These are phyloP conservation scores for Diogma glabrata DNA, from an alignment of 2,888 invertebrate genomes.

Conservation along the genomic window DNA sequence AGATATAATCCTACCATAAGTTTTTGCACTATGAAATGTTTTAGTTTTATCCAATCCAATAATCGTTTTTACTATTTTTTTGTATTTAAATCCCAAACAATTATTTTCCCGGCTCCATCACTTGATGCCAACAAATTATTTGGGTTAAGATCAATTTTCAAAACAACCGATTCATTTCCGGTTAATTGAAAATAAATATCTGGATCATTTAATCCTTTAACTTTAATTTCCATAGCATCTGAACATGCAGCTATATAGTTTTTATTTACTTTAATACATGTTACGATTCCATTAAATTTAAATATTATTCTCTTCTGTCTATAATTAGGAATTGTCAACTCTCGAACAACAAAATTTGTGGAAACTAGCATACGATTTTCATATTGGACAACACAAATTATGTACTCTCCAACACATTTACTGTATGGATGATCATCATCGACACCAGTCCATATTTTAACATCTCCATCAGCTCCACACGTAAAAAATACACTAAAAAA, in stretches of 20 bases:
- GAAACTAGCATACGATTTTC: conserved; percentile 62
- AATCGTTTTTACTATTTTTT: conserved; percentile 51
- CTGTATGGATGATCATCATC: conserved; percentile 82
- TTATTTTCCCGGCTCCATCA: conserved; percentile 71
- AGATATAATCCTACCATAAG: too few relatives aligned
- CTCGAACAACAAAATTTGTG: conserved; percentile 73
- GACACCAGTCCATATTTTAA: conserved; percentile 75
- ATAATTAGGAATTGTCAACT: conserved; percentile 75
- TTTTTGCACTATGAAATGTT: conserved; percentile 62
- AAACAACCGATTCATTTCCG: conserved; percentile 51
- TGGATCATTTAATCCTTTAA: conserved; percentile 40
- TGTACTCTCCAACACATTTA: conserved; percentile 73
- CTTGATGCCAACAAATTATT: conserved; percentile 55
- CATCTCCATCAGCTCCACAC: conserved; percentile 86
- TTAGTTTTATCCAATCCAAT: conserved; percentile 63
- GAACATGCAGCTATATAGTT: conserved; percentile 52
- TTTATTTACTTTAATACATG: conserved; percentile 60
- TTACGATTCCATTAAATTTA: conserved; percentile 78
- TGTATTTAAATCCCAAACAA: conserved; percentile 65
- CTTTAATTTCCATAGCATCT: conserved; percentile 56
- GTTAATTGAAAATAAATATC: conserved; percentile 42
- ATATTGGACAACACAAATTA: conserved; percentile 60
- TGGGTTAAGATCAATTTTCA: conserved; percentile 49
- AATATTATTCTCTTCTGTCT: too few relatives aligned
- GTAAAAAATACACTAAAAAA: conserved; percentile 72